phyloP scores from a whole-genome alignment of 2,797 vertebrate genomes.

The Hoplostethus mediterraneus region DNA sequence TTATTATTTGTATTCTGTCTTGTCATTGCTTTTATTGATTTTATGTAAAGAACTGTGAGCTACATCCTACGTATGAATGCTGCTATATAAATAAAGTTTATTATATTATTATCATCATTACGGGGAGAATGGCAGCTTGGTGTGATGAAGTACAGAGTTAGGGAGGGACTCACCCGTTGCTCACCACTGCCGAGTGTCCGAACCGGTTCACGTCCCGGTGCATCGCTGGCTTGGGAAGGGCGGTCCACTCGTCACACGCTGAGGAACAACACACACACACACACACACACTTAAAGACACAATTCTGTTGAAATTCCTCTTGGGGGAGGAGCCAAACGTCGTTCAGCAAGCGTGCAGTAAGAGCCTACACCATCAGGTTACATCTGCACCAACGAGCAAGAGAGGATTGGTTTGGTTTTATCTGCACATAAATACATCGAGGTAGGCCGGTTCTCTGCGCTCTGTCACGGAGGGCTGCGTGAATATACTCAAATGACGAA shows the following conservation, averaged over 20 bases:
- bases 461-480: too few species aligned
- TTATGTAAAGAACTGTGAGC: too few species aligned
- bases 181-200: slow-evolving; percentile 93
- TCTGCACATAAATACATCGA: too few species aligned
- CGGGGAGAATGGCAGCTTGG: background rate
- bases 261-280: slow-evolving; percentile 28
- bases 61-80: too few species aligned
- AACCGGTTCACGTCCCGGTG: slow-evolving; percentile 94
- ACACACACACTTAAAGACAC: background rate
- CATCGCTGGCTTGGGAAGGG: slow-evolving; percentile 91
- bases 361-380: background rate
- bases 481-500: too few species aligned
- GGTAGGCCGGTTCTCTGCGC: too few species aligned
- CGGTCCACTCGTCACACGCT: slow-evolving; percentile 93
- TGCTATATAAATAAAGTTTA: too few species aligned
- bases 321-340: too few species aligned
- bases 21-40: too few species aligned
- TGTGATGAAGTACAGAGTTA: background rate
- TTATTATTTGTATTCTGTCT: too few species aligned
- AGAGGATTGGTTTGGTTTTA: too few species aligned
- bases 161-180: slow-evolving; percentile 90
- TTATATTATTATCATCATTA: background rate
- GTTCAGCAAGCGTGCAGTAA: background rate
- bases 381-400: background rate
- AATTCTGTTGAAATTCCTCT: background rate